Percentiles rank a stretch among this genome's conserved stretches.
Evolutionary conservation across 2,797 vertebrate genomes (phyloP).

Genomic region (Ibycter americanus): DNA sequence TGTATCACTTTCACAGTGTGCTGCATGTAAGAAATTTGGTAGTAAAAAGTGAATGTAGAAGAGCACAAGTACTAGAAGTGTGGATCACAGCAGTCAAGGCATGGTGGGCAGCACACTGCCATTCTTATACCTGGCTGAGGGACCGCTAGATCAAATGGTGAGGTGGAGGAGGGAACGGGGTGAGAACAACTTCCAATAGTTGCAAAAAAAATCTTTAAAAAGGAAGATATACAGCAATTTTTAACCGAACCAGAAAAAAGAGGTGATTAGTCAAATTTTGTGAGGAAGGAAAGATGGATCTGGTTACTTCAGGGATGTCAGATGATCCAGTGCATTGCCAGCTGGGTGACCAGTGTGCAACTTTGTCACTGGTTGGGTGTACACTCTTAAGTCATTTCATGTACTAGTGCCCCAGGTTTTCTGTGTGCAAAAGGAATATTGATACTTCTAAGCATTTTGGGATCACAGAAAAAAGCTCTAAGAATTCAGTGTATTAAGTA

Average conservation of each 20-base stretch:
- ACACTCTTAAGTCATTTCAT: neutral
- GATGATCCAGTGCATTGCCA: neutral
- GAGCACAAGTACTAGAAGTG: neutral
- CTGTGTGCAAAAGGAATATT: neutral
- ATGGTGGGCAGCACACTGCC: rapidly evolving
- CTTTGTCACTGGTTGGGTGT: neutral
- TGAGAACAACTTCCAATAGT: neutral
- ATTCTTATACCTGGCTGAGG: neutral
- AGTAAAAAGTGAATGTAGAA: neutral
- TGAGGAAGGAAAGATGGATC: neutral
- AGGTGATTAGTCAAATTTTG: neutral
- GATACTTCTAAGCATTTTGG: neutral
- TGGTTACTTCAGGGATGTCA: neutral
- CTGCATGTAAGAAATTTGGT: neutral
- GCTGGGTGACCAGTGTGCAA: neutral
- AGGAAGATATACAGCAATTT: neutral
- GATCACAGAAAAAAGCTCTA: neutral
- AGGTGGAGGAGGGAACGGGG: neutral
- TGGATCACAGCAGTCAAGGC: neutral
- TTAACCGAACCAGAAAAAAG: neutral
- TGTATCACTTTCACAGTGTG: neutral
- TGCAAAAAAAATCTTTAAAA: neutral
- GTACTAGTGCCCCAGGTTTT: neutral
- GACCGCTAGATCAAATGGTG: neutral
- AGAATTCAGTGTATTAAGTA: neutral